Base-by-base conservation (phyloP, 2,888 invertebrate species). In the Physocephala rufipes region DNA sequence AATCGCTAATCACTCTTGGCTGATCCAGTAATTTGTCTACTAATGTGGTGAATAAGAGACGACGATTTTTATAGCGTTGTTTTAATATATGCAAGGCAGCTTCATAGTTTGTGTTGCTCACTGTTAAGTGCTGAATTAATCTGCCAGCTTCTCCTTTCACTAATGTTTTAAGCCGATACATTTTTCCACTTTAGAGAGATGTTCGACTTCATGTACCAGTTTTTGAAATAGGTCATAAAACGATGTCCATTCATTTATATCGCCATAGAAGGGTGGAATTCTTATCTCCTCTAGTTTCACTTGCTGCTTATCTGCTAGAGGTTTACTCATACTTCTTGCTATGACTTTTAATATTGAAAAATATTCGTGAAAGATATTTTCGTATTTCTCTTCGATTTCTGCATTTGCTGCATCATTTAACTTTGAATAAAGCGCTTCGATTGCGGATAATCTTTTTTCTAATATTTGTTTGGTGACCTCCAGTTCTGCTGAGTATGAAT, bases 1-100 rank as follows among this genome's bases (percentile, higher is more conserved):
- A 36, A 36, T 36, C 36, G 36, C 36, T 36, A 36, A 36, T 36
- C 9, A 36, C 36, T 36, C 36, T 9, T 36, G 36, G 36, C 36
- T 58, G 58, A 58, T 58, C 58, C 58, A 58, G 26, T 58, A 58
- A 13, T 58, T 58, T 58, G 58, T 58, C 58, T 58, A 26, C 58
- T 16, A 58, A 58, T 58, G 58, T 58, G 58, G 24, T 58, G 12
- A 58, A 58, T 24, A 58, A 26, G 15, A 58, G 58, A 26, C 58
- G 58, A 58, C 58, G 58, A 26, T 58, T 58, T 58, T 58, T 28
- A 26, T 58, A 58, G 13, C 58, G 58, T 26, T 58, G 58, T 13
- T n/a, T 58, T 26, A 58, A 58, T 26, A 58, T 36, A 13, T 58
- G 13, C 19, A 58, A 12, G 24, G 21, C 58, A 55, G 55, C 21